Evolutionary conservation across 2,113 vertebrate species (phyloP), one percentile per base, ranked within the genome.

Genomic region (Notarius lentiginosus): DNA sequence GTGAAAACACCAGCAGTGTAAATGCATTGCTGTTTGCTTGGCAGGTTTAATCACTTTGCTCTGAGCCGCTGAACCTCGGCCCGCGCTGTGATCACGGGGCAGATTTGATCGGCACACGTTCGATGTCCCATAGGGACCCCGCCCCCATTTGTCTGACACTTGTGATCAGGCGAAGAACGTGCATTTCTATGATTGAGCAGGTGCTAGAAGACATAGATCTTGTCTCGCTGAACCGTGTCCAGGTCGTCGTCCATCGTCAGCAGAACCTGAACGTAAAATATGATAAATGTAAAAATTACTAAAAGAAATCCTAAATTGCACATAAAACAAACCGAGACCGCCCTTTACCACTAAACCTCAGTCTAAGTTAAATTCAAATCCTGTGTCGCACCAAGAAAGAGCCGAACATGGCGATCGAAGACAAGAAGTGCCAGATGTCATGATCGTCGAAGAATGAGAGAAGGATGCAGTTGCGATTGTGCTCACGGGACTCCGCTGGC

Each of bases 371-470:
- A 73, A 73, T 2, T 22, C 8, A 73, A 41, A 68, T 6, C 27
- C 2, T 20, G 11, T 66, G 24, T n/a, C 95, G 34, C 92, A 98
- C 98, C 96, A 99, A 93, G 94, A 99, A 99, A 75, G 98, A 99
- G 81, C 98, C 98, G 22, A 99, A 99, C 97, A 99, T 98, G 91
- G 98, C 98, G 3, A 99, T 98, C 90, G 98, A 99, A 49, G 98
- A 99, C 66, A 99, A 95, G 91, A 99, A 99, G 95, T 99, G 98
- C 98, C 98, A 99, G 91, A 99, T 97, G 92, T 99, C 98, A 0
- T 99, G 98, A 92, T 99, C 97, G 0, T 99, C 98, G 0, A 99
- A 99, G 94, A 99, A 99, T 11, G 95, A 94, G 0, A 99, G 96
- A 90, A 99, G 94, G 92, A 99, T 98, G 86, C 98, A 99, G 90